Evolutionary conservation across 1,140 invertebrate species (phyloP).

Genomic region (Drosophila sturtevanti): DNA sequence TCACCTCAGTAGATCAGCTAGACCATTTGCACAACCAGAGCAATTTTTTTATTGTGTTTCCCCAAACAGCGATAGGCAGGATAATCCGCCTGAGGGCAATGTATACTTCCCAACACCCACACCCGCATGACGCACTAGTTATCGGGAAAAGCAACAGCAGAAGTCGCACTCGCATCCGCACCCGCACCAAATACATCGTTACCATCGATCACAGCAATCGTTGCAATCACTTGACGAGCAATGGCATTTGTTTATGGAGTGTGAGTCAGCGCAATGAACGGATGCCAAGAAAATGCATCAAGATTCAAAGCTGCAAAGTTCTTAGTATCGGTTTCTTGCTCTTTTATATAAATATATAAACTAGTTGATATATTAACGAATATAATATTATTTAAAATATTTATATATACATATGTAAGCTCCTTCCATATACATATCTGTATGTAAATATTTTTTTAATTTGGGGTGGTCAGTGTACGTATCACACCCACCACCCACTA

Average conservation of each 20-base stretch:
- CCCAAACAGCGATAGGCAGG: conserved; percentile 48
- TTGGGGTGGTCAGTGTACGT: conserved; percentile 74
- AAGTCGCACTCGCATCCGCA: conserved; percentile 19
- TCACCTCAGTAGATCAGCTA: conserved; percentile 16
- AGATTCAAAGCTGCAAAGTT: background rate
- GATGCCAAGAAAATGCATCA: conserved; percentile 2
- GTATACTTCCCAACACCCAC: background rate
- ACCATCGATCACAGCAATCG: conserved; percentile 18
- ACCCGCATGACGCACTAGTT: conserved; percentile 41
- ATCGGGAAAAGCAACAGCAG: conserved; percentile 21
- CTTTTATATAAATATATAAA: conserved; percentile 47
- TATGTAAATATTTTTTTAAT: conserved; percentile 19
- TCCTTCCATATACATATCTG: conserved; percentile 13
- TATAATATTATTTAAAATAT: background rate
- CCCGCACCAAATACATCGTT: conserved; percentile 20
- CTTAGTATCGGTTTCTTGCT: conserved; percentile 32
- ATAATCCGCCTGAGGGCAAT: conserved; percentile 43
- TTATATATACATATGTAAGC: background rate
- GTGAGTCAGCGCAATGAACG: conserved; percentile 61
- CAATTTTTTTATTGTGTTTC: conserved; percentile 50
- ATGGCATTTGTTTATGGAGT: conserved; percentile 80
- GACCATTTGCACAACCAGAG: conserved; percentile 27
- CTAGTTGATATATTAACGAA: background rate
- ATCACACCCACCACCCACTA: conserved; percentile 38
- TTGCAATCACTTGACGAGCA: conserved; percentile 34